Conservation (phyloP, 2,113 vertebrate genomes). For the Cervus canadensis region DNA sequence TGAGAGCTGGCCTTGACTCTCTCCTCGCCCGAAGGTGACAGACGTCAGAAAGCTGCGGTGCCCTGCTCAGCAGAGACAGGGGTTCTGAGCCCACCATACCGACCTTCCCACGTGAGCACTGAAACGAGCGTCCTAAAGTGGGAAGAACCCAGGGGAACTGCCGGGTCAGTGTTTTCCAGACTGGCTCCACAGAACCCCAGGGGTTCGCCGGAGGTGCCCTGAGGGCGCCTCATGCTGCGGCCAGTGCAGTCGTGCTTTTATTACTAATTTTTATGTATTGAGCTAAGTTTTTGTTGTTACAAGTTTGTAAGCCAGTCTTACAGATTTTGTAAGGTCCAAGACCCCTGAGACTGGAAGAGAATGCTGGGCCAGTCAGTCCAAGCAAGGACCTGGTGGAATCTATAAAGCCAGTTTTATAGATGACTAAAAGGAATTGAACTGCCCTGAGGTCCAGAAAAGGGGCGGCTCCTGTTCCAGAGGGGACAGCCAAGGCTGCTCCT, state of each 20-base stretch:
- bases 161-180: too few species aligned
- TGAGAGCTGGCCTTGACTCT: background rate
- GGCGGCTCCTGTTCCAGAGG: accelerated
- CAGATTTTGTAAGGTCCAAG: too few species aligned
- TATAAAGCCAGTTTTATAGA: background rate
- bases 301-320: too few species aligned
- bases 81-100: background rate
- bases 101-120: background rate
- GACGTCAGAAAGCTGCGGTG: background rate
- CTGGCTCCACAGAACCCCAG: too few species aligned
- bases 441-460: background rate
- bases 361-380: too few species aligned
- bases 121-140: background rate
- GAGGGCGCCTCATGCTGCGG: too few species aligned
- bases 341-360: too few species aligned
- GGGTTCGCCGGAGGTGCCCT: too few species aligned
- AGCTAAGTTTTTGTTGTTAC: too few species aligned
- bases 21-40: background rate
- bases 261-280: too few species aligned
- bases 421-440: background rate
- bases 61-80: background rate
- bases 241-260: too few species aligned
- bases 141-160: too few species aligned
- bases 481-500: background rate
- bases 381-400: background rate